Evolutionary conservation across 2,888 invertebrate species (phyloP), one percentile per base, ranked within the genome.

Genomic region (Mycogona germanica): DNA sequence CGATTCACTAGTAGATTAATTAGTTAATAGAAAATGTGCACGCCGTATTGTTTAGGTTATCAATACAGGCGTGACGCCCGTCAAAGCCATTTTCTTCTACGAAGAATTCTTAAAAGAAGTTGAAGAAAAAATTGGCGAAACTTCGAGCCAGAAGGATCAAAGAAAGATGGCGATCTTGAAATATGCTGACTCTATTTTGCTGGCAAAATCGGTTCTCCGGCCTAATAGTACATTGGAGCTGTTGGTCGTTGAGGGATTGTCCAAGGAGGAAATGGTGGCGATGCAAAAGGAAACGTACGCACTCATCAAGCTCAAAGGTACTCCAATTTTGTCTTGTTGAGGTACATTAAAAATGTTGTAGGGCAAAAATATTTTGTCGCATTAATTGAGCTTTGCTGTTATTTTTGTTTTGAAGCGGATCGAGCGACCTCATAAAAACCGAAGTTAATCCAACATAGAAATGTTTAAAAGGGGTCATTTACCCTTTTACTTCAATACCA

Each of bases 251-350:
- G 57, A 49, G 29, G 54, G 54, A n/a, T 41, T 57, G n/a, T 23
- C 57, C 3, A 7, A 5, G 4, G 51, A 49, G 14, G 57, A 57
- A 41, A 54, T 57, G 55, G 21, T 35, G n/a, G 29, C 40, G 6
- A 42, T 57, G 47, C 42, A 54, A 26, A 57, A 50, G 49, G 57
- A 57, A 35, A 57, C 57, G 12, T 57, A 55, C 44, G 57, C 57
- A 3, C 17, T 57, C n/a, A 46, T 57, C 9, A 54, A 46, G 32
- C 45, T 57, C 3, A 28, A 50, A 42, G 54, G 57, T 56, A 41
- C 21, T 35, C 9, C 12, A 14, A 14, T 42, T 14, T 14, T 14
- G 17, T 42, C n/a, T 12, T 35, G 35, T n/a, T 35, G 12, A 35
- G 35, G 35, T n/a, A n/a, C n/a, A n/a, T n/a, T n/a, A n/a, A n/a